Conservation (phyloP, 1,140 invertebrate species). For the Diorhabda sublineata region DNA sequence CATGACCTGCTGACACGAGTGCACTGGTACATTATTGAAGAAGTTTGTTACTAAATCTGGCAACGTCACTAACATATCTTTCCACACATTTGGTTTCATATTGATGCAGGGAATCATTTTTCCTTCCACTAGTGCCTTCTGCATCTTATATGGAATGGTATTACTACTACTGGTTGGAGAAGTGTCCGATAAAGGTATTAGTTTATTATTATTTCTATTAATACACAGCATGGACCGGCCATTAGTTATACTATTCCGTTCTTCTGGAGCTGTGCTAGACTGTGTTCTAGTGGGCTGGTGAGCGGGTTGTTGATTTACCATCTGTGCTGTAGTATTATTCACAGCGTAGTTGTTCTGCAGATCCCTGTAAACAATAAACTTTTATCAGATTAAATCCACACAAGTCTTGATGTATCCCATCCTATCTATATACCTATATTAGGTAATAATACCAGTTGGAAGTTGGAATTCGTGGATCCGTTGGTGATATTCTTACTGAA, state of each 20-base stretch:
- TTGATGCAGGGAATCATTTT: constrained; percentile 81
- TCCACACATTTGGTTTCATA: constrained; percentile 75
- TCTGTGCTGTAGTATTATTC: constrained; percentile 27
- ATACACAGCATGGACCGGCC: constrained; percentile 47
- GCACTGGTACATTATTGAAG: constrained; percentile 69
- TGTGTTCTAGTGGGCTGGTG: constrained; percentile 38
- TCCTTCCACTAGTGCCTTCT: constrained; percentile 73
- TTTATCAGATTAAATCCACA: too few species aligned
- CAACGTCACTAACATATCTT: constrained; percentile 75
- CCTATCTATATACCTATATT: too few species aligned
- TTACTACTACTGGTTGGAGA: constrained; percentile 52
- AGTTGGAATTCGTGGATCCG: too few species aligned
- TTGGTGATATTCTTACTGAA: too few species aligned
- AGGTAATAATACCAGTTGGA: too few species aligned
- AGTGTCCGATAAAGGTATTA: constrained; percentile 61
- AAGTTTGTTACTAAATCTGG: constrained; percentile 75
- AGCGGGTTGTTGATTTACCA: constrained; percentile 44
- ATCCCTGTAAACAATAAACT: constrained; percentile 15
- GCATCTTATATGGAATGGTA: constrained; percentile 68
- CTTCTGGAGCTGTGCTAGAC: constrained; percentile 24
- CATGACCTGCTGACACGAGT: constrained; percentile 70
- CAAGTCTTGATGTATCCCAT: too few species aligned
- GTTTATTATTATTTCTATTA: constrained; percentile 39
- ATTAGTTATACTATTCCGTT: constrained; percentile 39
- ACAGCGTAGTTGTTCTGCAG: constrained; percentile 28